Evolutionary conservation across 2,888 invertebrate genomes (phyloP), one percentile per base, ranked within the genome.

Genomic region (Orthonevra nobilis): DNA sequence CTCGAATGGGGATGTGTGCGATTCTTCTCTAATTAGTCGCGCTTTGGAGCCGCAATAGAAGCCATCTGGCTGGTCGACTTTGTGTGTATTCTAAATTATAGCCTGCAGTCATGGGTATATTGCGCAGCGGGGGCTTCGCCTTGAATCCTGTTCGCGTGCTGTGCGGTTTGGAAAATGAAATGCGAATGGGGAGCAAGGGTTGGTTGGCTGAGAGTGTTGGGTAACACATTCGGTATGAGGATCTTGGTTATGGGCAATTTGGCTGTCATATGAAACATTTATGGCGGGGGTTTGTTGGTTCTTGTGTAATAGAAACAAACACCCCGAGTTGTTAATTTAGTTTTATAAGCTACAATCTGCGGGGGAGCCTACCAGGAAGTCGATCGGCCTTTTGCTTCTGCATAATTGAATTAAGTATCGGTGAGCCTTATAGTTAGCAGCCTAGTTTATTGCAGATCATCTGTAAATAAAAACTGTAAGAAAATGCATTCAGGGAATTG

Each of bases 1-100:
- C 68, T 46, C 38, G 9, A 17, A 19, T 19, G 26, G 50, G 58
- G 15, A 14, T 54, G 61, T 34, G 66, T 74, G 46, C 15, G 74
- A 50, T 48, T 61, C 38, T 48, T 34, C 74, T 68, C 68, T 75
- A 68, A 75, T 75, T 75, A 75, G 74, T 61, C 38, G 68, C 48
- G 63, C 68, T 52, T 69, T 52, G 12, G 17, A 52, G 34, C 5
- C 14, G 46, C 30, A 14, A 44, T 28, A 52, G 52, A 28, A 50
- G 48, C 3, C 20, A 44, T 50, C 38, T 36, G 44, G 9, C 34
- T 6, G 7, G 10, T 20, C 14, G 40, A 4, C 23, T 34, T 50
- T 23, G 58, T 28, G 15, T 42, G 34, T 20, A 34, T 61, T 46
- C 26, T 34, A 75, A 68, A 68, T 74, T 74, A 61, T 61, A 75